These are phyloP conservation scores for Numenius arquata DNA, from an alignment of 2,113 vertebrate genomes.

Conservation along the genomic window DNA sequence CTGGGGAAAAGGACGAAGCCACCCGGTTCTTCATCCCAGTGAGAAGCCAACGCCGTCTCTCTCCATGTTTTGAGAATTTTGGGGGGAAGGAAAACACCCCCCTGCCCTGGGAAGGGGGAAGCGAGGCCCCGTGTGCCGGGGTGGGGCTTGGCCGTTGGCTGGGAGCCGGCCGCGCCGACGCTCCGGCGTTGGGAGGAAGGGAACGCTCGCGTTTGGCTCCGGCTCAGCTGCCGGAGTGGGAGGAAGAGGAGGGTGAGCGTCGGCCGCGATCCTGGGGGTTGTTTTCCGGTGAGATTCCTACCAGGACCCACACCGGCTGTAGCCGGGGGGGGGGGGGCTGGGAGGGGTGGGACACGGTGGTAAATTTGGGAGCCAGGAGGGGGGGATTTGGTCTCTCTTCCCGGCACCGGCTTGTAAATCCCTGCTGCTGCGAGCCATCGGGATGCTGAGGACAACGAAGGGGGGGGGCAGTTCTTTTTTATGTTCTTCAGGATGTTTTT, in stretches of 20 bases:
- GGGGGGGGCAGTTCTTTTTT: too few relatives aligned
- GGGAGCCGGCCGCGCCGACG: not conserved
- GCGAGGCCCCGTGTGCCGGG: not conserved
- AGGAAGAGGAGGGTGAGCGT: not conserved
- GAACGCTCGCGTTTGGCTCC: not conserved
- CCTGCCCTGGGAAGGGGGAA: not conserved
- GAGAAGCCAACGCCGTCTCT: not conserved
- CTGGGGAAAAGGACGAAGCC: too few relatives aligned
- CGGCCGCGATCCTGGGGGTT: not conserved
- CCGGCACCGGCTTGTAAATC: not conserved
- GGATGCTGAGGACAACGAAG: not conserved
- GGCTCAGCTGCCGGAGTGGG: too few relatives aligned
- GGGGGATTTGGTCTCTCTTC: not conserved
- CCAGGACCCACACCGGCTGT: not conserved
- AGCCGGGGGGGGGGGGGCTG: not conserved
- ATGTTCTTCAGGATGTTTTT: not conserved
- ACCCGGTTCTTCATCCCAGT: not conserved
- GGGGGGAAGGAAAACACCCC: too few relatives aligned
- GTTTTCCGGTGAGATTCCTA: not conserved
- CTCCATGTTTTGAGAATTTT: not conserved
- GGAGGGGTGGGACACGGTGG: too few relatives aligned
- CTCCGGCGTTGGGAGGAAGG: not conserved
- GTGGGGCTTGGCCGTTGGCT: not conserved
- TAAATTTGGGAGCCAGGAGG: not conserved
- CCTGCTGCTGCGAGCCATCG: not conserved